Evolutionary conservation across 92 coral and sea anemone genomes (phyloP).

Genomic region (Phenganax marumi): DNA sequence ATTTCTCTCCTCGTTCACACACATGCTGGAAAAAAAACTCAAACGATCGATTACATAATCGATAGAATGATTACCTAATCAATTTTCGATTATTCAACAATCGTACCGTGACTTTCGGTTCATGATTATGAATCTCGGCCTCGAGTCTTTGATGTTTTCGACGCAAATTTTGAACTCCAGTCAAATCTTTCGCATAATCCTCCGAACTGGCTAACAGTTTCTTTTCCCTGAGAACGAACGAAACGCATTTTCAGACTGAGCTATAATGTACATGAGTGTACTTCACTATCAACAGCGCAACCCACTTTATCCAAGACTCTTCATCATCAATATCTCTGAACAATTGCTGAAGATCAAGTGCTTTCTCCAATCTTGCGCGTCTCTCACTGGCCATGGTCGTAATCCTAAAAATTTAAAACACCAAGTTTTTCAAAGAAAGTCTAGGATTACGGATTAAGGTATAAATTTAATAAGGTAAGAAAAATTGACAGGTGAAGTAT

Average conservation of each 20-base stretch:
- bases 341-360: conserved; percentile 94
- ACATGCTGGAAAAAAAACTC: conserved; percentile 66
- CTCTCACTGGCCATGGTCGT: conserved; percentile 85
- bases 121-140: conserved; percentile 90
- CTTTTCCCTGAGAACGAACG: conserved; percentile 70
- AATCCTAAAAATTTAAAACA: conserved; percentile 56
- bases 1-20: conserved; percentile 76
- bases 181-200: conserved; percentile 96
- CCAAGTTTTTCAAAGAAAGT: neutral
- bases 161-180: conserved; percentile 95
- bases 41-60: neutral
- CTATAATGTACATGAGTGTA: neutral
- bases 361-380: conserved; percentile 79
- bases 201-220: conserved; percentile 91
- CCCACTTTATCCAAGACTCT: conserved; percentile 99
- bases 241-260: neutral
- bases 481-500: neutral
- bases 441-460: neutral
- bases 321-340: conserved; percentile 98
- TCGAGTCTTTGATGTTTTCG: conserved; percentile 95
- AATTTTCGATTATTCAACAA: neutral
- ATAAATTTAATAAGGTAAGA: neutral
- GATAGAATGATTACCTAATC: neutral
- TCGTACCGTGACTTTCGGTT: conserved; percentile 80
- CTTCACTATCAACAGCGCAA: neutral